Evolutionary conservation across 1,140 invertebrate genomes (phyloP), one percentile per base, ranked within the genome.

Genomic region (Lordiphosa stackelbergi): DNA sequence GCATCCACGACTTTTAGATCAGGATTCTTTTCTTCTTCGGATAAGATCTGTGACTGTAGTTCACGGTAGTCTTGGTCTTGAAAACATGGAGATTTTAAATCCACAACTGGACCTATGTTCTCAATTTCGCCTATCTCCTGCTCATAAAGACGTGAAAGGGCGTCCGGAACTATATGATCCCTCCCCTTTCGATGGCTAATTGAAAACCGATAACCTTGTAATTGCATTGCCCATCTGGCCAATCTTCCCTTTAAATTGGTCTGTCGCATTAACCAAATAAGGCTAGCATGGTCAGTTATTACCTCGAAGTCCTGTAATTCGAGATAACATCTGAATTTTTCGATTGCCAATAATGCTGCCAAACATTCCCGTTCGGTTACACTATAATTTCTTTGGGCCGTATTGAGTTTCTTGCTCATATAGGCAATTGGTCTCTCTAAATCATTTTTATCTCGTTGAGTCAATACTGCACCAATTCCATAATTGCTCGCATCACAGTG

Each of bases 401-500:
- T 12, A 37, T n/a, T 37, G 11, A n/a, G 36, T n/a, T 37, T 12
- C n/a, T 37, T 37, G 36, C 24, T 28, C 13, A 38, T 51, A 38
- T 16, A 38, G 12, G 48, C 48, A 2, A 51, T 51, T 10, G 48
- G 48, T 6, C 9, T n/a, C 36, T 51, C 12, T 5, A 11, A 6
- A 4, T 7, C 35, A 22, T 7, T 19, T 6, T 38, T 6, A 10
- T 13, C 9, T 7, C 9, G 19, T 31, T 52, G 49, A 5, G 36
- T 38, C n/a, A 52, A 40, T 8, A 52, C 49, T 9, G 35, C 34
- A n/a, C 49, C 49, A 2, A 52, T 13, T 2, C 28, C 31, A 7
- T 9, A 42, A 34, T 40, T 11, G 12, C 52, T 53, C 3, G 13
- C 40, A 53, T 53, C 52, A 43, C 40, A 53, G 13, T 41, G 38